Evolutionary conservation across 2,113 vertebrate species (phyloP).

Genomic region (Cervus canadensis): DNA sequence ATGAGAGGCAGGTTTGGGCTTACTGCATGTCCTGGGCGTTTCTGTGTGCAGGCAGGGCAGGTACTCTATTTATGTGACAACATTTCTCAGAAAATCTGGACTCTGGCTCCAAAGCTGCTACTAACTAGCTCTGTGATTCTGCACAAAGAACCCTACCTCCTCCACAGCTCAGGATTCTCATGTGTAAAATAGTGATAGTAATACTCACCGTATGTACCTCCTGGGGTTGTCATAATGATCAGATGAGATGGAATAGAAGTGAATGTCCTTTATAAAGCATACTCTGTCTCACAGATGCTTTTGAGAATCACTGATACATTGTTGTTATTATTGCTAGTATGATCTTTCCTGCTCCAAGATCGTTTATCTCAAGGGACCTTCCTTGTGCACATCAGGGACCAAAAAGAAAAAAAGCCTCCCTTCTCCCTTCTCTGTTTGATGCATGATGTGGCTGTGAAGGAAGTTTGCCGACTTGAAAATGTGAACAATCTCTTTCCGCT

Average conservation of each 20-base stretch:
- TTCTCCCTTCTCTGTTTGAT: slow-evolving; percentile 3
- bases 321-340: slow-evolving; percentile 41
- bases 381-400: not conserved
- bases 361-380: slow-evolving; percentile 23
- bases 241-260: slow-evolving; percentile 23
- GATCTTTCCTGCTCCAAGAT: not conserved
- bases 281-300: not conserved
- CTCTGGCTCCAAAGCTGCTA: not conserved
- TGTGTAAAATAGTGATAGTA: slow-evolving; percentile 33
- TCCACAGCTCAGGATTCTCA: not conserved
- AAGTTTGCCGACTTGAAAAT: slow-evolving; percentile 16
- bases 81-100: not conserved
- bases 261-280: slow-evolving; percentile 28
- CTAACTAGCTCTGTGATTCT: slow-evolving; percentile 18
- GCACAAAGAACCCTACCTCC: not conserved
- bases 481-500: slow-evolving; percentile 52
- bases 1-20: not conserved
- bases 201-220: not conserved
- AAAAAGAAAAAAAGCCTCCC: not conserved
- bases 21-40: not conserved
- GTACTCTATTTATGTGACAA: slow-evolving; percentile 4
- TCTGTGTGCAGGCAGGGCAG: not conserved
- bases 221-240: slow-evolving; percentile 35
- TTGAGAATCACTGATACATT: slow-evolving; percentile 8
- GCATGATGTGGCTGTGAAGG: not conserved